Conservation (phyloP, 30 jellyfish, hydroid and myxozoan genomes). For the Aurelia coerulea region DNA sequence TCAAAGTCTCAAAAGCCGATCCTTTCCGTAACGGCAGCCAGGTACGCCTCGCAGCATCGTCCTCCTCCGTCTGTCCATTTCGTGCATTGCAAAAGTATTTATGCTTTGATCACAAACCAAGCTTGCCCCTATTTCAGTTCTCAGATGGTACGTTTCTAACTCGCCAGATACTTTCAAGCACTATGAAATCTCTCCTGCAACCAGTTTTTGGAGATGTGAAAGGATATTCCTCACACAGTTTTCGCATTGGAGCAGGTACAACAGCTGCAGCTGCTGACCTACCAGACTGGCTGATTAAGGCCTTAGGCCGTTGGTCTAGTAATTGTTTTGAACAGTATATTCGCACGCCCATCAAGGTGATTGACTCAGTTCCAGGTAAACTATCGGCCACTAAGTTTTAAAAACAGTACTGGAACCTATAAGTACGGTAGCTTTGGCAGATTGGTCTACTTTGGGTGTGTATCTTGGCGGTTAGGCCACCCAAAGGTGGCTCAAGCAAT, state of each 20-base stretch:
- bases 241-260: conserved; percentile 11
- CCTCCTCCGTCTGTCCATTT: conserved; percentile 17
- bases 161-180: not conserved
- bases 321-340: conserved; percentile 18
- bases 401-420: too few relatives aligned
- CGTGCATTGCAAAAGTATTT: conserved; percentile 16
- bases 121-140: not conserved
- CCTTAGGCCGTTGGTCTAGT: conserved; percentile 29
- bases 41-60: not conserved
- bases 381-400: not conserved
- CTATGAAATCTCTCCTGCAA: not conserved
- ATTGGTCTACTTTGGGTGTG: not conserved
- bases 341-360: not conserved
- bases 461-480: conserved; percentile 8
- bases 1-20: not conserved
- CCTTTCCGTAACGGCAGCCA: conserved; percentile 1
- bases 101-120: not conserved
- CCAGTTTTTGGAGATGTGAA: not conserved
- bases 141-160: not conserved
- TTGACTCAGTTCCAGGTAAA: too few relatives aligned
- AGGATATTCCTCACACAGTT: conserved; percentile 17
- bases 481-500: not conserved
- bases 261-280: conserved; percentile 6
- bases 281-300: not conserved
- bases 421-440: too few relatives aligned